Percentiles rank a stretch among this genome's conserved stretches.
Conservation (phyloP, 2,113 vertebrate genomes). For the Cygnus atratus region DNA sequence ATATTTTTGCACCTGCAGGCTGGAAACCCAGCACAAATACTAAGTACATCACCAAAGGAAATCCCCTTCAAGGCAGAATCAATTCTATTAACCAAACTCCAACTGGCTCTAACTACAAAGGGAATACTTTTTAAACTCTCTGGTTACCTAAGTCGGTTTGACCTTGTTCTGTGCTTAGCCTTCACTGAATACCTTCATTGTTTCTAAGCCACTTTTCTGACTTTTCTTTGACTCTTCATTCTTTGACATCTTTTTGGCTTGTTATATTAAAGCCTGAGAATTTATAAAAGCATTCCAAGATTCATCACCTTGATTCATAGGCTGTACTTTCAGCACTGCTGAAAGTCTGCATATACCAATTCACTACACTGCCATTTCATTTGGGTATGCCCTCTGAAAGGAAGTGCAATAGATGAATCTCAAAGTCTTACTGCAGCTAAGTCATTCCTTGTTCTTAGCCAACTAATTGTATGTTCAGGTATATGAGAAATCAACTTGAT, state of each 20-base stretch:
- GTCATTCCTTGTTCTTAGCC: background rate
- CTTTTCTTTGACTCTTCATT: background rate
- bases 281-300: background rate
- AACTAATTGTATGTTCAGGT: background rate
- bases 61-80: background rate
- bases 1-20: background rate
- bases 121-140: background rate
- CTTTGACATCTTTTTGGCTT: background rate
- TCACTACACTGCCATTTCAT: background rate
- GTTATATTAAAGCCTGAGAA: background rate
- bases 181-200: background rate
- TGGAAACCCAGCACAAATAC: background rate
- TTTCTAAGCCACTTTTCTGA: background rate
- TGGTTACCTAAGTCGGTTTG: background rate
- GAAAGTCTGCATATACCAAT: background rate
- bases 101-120: background rate
- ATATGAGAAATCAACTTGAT: background rate
- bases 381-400: too few species aligned
- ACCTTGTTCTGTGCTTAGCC: background rate
- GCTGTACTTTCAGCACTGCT: background rate
- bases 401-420: fast-evolving
- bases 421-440: background rate
- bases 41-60: too few species aligned
- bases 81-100: background rate
- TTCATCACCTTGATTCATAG: background rate